Conservation (phyloP, 2,113 vertebrate genomes). For the Dolichallabes microphthalmus region DNA sequence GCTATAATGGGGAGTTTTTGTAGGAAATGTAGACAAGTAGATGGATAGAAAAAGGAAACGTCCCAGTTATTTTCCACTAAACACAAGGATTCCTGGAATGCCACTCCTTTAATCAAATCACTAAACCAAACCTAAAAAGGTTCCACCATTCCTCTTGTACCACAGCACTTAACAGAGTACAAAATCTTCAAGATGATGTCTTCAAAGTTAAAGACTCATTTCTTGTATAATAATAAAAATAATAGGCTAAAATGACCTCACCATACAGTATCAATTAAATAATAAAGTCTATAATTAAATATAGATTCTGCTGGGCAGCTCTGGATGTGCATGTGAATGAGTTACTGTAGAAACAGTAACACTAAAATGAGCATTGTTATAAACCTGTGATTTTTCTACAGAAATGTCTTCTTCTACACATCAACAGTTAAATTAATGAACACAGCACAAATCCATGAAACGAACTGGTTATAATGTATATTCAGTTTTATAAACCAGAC, state of each 20-base stretch:
- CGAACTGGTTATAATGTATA: not conserved
- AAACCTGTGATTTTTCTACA: too few relatives aligned
- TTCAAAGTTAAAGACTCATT: too few relatives aligned
- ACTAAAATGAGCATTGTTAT: too few relatives aligned
- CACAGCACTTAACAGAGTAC: not conserved
- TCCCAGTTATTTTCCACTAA: not conserved
- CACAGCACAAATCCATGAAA: not conserved
- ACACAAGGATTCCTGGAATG: not conserved
- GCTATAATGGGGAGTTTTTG: not conserved
- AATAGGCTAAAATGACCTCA: too few relatives aligned
- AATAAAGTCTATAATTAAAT: too few relatives aligned
- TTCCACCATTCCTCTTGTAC: not conserved
- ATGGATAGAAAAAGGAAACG: not conserved
- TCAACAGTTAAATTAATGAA: not conserved
- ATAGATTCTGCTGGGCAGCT: too few relatives aligned
- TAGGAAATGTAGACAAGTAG: not conserved
- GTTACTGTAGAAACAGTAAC: too few relatives aligned
- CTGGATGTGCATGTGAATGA: too few relatives aligned
- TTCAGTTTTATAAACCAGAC: not conserved
- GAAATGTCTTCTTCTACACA: not conserved
- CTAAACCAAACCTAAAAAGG: not conserved
- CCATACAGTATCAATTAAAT: too few relatives aligned
- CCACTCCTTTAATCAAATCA: not conserved
- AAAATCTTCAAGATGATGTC: too few relatives aligned
- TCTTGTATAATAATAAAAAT: too few relatives aligned